Evolutionary conservation across 2,113 vertebrate species (phyloP), one percentile per base, ranked within the genome.

Genomic region (Centropus unirufus): DNA sequence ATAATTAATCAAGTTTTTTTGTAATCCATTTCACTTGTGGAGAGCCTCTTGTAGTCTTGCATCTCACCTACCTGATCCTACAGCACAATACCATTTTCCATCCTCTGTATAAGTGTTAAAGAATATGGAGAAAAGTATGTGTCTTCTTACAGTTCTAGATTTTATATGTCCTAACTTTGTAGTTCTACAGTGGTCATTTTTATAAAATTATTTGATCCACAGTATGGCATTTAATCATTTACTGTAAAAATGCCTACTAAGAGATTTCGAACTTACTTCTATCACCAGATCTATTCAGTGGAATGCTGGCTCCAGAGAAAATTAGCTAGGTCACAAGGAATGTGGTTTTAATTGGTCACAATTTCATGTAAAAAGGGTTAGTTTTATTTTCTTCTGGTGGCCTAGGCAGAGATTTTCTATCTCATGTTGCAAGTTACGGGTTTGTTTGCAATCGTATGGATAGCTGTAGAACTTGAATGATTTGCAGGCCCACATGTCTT

Each of bases 1-100:
- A 29, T 63, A 90, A 86, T 88, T 70, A 63, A 82, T 93, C 79
- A 88, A 86, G 26, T n/a, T 59, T 86, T 52, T 80, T 74, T 69
- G 46, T 74, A 80, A 47, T 61, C 19, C 54, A 18, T 68, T 93
- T 92, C 21, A 49, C 18, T 89, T 79, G 5, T 34, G 36, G 58
- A 66, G 44, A 67, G 24, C 14, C 9, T 34, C 39, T 72, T 82
- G n/a, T 72, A 21, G 14, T 58, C 23, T 90, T 26, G 1, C 21
- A 49, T 40, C 8, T 39, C 8, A 89, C 49, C 26, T 84, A 29
- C 44, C 16, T 69, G 16, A 19, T 81, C 18, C 18, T 91, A 22
- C 17, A 68, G 27, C 46, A 61, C 40, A 75, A 17, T 66, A 66
- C 49, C 21, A 29, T 91, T 92, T 87, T 79, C 42, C 11, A 21